Percentiles rank a stretch among this genome's conserved stretches.
Evolutionary conservation across 2,888 invertebrate species (phyloP).

Genomic region (Electrophaes corylata): DNA sequence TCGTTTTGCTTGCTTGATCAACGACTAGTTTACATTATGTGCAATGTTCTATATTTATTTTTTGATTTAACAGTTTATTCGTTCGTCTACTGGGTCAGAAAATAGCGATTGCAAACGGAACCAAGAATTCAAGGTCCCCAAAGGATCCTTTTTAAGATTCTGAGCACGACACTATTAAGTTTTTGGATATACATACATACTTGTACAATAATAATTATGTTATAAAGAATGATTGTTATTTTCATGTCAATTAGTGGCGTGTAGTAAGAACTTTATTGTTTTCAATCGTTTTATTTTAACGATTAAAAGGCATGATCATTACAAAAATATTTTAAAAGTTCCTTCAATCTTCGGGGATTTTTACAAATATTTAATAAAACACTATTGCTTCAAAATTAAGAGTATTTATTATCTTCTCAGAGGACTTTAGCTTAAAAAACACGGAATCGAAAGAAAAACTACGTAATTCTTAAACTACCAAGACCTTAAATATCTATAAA

Average conservation of each 20-base stretch:
- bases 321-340: too few relatives aligned
- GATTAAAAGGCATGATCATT: constrained; percentile 1
- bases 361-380: background rate
- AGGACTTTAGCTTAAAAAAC: too few relatives aligned
- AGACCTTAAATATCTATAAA: background rate
- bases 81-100: constrained; percentile 3
- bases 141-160: constrained; percentile 32
- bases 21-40: too few relatives aligned
- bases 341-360: background rate
- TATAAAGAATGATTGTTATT: constrained; percentile 17
- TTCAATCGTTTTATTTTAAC: constrained; percentile 12
- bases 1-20: too few relatives aligned
- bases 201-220: constrained; percentile 28
- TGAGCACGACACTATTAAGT: constrained; percentile 24
- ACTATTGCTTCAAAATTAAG: too few relatives aligned
- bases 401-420: too few relatives aligned
- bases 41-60: too few relatives aligned
- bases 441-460: too few relatives aligned
- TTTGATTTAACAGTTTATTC: constrained; percentile 1
- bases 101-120: constrained; percentile 29
- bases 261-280: constrained; percentile 9
- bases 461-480: too few relatives aligned
- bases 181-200: constrained; percentile 27
- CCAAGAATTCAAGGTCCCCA: constrained; percentile 26
- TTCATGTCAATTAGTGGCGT: background rate